Evolutionary conservation across 2,113 vertebrate genomes (phyloP).

Genomic region (Cyphomyrus plagiostoma): DNA sequence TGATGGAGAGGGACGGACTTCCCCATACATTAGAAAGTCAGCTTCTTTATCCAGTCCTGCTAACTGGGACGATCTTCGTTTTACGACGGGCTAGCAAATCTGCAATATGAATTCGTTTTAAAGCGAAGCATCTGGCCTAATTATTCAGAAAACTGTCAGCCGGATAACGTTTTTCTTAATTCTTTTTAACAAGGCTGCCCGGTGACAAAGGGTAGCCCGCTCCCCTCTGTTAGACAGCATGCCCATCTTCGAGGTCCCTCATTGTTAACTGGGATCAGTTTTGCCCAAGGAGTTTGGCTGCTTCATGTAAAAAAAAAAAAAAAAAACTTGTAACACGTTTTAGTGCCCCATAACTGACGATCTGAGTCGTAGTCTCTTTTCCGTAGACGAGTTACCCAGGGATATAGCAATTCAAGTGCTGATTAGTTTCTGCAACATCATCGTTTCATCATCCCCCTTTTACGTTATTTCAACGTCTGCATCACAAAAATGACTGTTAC

Average conservation of each 20-base stretch:
- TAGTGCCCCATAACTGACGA: background rate
- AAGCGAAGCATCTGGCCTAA: background rate
- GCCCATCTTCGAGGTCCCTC: background rate
- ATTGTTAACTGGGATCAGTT: background rate
- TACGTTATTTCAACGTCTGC: background rate
- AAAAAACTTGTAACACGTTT: background rate
- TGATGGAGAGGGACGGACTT: background rate
- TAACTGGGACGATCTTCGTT: background rate
- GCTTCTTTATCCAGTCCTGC: background rate
- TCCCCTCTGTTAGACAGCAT: background rate
- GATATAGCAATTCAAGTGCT: background rate
- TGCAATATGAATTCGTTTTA: background rate
- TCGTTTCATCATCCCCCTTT: background rate
- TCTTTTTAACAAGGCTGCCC: background rate
- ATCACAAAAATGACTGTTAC: background rate
- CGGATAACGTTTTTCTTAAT: background rate
- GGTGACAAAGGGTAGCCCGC: background rate
- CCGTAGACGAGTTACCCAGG: background rate
- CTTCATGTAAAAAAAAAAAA: background rate
- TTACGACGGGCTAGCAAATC: background rate
- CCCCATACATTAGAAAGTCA: slow-evolving; percentile 3
- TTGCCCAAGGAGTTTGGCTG: background rate
- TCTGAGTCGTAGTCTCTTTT: background rate
- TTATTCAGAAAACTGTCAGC: background rate
- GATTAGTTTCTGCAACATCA: background rate